Percentiles rank a stretch among this genome's conserved stretches.
phyloP scores from a whole-genome alignment of 2,113 vertebrate species.

The Cyrtonyx montezumae region DNA sequence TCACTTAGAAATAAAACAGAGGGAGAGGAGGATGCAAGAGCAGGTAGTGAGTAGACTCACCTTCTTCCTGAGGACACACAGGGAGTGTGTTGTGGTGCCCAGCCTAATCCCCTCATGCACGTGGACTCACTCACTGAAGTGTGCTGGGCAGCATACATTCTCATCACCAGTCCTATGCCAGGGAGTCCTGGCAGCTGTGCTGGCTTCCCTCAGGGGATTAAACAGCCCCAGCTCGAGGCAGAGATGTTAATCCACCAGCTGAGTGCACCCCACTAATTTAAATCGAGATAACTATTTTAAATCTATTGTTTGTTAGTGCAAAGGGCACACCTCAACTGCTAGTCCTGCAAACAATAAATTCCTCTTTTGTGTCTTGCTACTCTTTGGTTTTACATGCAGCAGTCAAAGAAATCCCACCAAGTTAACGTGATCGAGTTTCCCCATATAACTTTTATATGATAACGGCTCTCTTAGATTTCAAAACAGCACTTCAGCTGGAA shows the following conservation, averaged over 20 bases:
- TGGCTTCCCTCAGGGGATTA: neutral
- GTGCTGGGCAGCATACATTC: fast-evolving
- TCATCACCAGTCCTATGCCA: fast-evolving
- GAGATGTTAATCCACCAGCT: neutral
- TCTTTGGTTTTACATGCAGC: neutral
- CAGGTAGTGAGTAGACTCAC: neutral
- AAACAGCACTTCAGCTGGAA: neutral
- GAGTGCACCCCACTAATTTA: neutral
- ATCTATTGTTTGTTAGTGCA: neutral
- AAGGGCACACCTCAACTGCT: neutral
- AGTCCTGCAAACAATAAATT: neutral
- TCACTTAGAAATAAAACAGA: neutral
- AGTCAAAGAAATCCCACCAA: neutral
- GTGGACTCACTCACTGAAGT: fast-evolving
- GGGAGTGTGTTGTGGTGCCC: fast-evolving
- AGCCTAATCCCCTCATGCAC: neutral
- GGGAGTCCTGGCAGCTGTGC: neutral
- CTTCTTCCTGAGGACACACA: neutral
- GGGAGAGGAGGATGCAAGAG: neutral
- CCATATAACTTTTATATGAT: neutral
- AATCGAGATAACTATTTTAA: neutral
- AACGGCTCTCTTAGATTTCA: conserved; percentile 8
- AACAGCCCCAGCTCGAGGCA: neutral
- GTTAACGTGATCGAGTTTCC: neutral
- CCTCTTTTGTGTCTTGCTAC: neutral